Percentiles rank a stretch among this genome's conserved stretches.
Conservation (phyloP, 2,888 invertebrate genomes). For the Artemia sinica region DNA sequence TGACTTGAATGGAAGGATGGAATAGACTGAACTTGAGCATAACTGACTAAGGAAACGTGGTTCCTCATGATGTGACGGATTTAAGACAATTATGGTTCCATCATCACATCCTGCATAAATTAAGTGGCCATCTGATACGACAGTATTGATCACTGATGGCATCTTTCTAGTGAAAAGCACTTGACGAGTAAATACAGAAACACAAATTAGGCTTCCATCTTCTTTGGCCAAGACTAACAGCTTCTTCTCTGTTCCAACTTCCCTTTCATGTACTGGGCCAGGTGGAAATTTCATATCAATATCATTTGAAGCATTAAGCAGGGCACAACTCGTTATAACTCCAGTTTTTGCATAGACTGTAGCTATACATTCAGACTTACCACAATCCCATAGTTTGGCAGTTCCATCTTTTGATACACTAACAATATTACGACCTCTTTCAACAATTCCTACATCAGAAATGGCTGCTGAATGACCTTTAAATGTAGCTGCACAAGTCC, state of each 20-base stretch:
- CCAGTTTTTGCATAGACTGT: conserved; percentile 31
- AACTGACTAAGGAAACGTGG: not conserved
- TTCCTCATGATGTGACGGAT: not conserved
- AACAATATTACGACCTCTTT: conserved; percentile 48
- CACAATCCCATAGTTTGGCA: conserved; percentile 50
- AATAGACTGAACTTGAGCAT: not conserved
- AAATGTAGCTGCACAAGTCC: conserved; percentile 46
- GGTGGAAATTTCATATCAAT: not conserved
- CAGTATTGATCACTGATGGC: conserved; percentile 41
- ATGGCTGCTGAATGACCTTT: conserved; percentile 47
- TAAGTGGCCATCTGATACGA: conserved; percentile 35
- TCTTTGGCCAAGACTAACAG: conserved; percentile 44
- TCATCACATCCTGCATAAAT: conserved; percentile 43
- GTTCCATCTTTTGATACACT: conserved; percentile 52
- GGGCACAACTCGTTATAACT: conserved; percentile 19
- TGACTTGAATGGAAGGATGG: not conserved
- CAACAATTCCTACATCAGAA: conserved; percentile 44
- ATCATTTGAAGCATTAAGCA: conserved; percentile 26
- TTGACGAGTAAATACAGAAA: conserved; percentile 40
- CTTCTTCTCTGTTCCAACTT: conserved; percentile 45
- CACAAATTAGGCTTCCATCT: conserved; percentile 39
- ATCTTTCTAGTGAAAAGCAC: conserved; percentile 33
- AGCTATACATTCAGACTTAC: conserved; percentile 40
- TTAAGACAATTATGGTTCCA: conserved; percentile 37
- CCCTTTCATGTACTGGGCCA: conserved; percentile 31